Evolutionary conservation across 1,140 invertebrate species (phyloP), one percentile per base, ranked within the genome.

Genomic region (Philopotamus ludificatus): DNA sequence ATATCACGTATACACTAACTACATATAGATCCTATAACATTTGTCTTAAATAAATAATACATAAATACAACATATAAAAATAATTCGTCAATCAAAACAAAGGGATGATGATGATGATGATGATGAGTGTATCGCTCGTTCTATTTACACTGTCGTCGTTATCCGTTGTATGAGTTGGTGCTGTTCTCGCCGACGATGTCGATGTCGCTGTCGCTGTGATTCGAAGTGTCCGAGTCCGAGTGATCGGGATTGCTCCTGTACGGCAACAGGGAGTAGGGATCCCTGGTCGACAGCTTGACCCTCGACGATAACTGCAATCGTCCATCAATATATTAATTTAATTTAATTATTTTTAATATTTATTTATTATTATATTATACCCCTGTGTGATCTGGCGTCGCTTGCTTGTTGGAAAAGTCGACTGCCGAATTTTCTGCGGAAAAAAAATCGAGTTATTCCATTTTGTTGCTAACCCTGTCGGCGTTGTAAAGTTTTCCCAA

Each of bases 201-300:
- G 67, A 81, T 79, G 45, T 81, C 79, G 58, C 77, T 79, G 61
- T 79, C 79, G 67, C 79, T 79, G 61, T 79, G 77, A 28, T 78
- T 78, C 0, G 75, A 75, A 20, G 57, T 28, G 15, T 69, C 67
- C 3, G 67, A 65, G 42, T 65, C 67, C 3, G 67, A 42, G 12
- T 49, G 63, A 20, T 69, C 63, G n/a, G 25, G 25, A 12, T 57
- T 47, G 16, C 50, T 57, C 26, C 51, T 39, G 44, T 39, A 69
- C 3, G 39, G 44, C 34, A 51, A 21, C 12, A 69, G 12, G n/a
- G 54, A 21, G 42, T 57, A 57, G 1, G 25, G 16, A 28, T 39
- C 28, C 7, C 53, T 42, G 8, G 16, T 12, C n/a, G 51, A 26
- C 1, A 44, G 44, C 57, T 65, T 65, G 4, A 45, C 10, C 49